These are phyloP conservation scores for Lasioglossum pauxillum DNA, from an alignment of 2,888 invertebrate genomes.

Conservation along the genomic window DNA sequence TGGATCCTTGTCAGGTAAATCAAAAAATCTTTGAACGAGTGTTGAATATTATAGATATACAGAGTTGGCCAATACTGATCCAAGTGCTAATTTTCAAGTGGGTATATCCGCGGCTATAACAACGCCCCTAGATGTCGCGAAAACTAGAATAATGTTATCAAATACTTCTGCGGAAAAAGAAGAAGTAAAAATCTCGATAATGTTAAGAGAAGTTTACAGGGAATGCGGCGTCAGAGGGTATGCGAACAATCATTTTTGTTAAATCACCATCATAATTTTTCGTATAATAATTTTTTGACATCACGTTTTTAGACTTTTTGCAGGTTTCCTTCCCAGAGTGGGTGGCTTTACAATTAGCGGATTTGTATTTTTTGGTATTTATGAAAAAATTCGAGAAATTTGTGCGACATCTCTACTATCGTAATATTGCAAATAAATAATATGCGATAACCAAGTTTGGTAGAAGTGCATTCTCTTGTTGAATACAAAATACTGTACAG, in stretches of 20 bases:
- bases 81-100: slow-evolving; percentile 83
- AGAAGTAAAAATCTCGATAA: slow-evolving; percentile 85
- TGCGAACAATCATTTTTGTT: slow-evolving; percentile 64
- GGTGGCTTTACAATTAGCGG: slow-evolving; percentile 96
- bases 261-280: neutral
- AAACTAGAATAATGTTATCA: slow-evolving; percentile 98
- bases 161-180: slow-evolving; percentile 85
- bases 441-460: neutral
- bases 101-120: slow-evolving; percentile 94
- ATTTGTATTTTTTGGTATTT: slow-evolving; percentile 97
- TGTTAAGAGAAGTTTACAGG: slow-evolving; percentile 87
- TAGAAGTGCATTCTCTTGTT: neutral
- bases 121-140: slow-evolving; percentile 98
- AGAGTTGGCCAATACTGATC: neutral
- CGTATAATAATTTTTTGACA: slow-evolving; percentile 11
- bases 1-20: slow-evolving; percentile 92
- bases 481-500: neutral
- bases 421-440: slow-evolving; percentile 27
- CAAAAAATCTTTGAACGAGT: slow-evolving; percentile 13
- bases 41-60: neutral
- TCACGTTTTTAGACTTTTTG: slow-evolving; percentile 89
- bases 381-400: slow-evolving; percentile 88
- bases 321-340: slow-evolving; percentile 94
- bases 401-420: slow-evolving; percentile 44
- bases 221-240: slow-evolving; percentile 90